Conservation (phyloP, 2,113 vertebrate species). For the Oenanthe melanoleuca region DNA sequence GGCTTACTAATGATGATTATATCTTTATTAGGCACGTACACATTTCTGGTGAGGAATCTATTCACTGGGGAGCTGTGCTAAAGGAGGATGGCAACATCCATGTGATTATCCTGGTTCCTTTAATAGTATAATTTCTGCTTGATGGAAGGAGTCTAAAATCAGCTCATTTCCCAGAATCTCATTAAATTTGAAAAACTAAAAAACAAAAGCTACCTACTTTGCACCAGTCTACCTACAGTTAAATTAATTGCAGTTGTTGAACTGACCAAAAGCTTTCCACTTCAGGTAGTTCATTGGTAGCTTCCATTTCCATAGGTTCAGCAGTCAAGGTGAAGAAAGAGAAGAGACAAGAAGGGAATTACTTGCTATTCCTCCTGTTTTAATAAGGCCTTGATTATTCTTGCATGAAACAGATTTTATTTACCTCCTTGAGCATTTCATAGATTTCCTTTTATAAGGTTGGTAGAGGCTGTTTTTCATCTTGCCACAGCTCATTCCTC, state of each 20-base stretch:
- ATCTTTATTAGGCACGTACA: neutral
- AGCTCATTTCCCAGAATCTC: neutral
- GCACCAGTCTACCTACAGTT: neutral
- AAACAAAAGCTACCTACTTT: neutral
- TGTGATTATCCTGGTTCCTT: neutral
- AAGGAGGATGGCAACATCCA: neutral
- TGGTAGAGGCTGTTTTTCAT: slow-evolving; percentile 56
- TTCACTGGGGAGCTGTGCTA: neutral
- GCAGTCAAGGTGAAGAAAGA: neutral
- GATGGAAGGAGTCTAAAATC: neutral
- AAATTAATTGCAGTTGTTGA: neutral
- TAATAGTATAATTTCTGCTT: neutral
- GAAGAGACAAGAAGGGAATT: neutral
- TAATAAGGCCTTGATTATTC: slow-evolving; percentile 52
- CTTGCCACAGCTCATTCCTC: slow-evolving; percentile 51
- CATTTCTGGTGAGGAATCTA: neutral
- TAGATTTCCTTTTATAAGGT: slow-evolving; percentile 52
- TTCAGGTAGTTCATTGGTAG: neutral
- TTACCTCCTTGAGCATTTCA: slow-evolving; percentile 58
- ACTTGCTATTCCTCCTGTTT: slow-evolving; percentile 24
- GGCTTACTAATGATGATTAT: neutral
- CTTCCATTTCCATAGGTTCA: neutral
- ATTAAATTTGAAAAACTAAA: neutral
- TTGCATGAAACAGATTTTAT: slow-evolving; percentile 57
- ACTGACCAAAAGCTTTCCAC: neutral